Evolutionary conservation across 2,888 invertebrate genomes (phyloP).

Genomic region (Saturnia pavonia): DNA sequence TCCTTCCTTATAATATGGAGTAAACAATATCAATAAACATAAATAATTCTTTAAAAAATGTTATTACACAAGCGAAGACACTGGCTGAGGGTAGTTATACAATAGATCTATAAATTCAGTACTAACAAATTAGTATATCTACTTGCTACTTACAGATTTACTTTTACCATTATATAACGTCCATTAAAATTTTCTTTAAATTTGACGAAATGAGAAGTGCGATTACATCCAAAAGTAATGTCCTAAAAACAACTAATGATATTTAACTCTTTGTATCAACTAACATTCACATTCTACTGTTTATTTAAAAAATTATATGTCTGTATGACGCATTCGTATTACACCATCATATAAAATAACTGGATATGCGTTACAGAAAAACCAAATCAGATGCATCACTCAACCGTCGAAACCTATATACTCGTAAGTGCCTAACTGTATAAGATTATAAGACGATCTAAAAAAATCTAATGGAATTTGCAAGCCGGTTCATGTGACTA

Average conservation of each 20-base stretch:
- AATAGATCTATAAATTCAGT: background rate
- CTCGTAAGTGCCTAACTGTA: background rate
- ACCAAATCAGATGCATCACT: background rate
- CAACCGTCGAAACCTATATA: background rate
- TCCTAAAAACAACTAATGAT: constrained; percentile 6
- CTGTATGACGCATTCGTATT: constrained; percentile 2
- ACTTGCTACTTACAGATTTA: constrained; percentile 12
- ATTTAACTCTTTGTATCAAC: constrained; percentile 13
- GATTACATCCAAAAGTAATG: constrained; percentile 2
- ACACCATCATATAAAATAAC: background rate
- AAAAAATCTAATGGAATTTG: background rate
- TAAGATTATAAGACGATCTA: background rate
- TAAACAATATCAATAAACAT: background rate
- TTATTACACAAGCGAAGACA: background rate
- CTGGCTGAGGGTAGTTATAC: background rate
- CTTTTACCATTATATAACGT: constrained; percentile 1
- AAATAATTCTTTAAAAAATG: background rate
- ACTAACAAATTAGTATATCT: background rate
- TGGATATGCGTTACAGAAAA: background rate
- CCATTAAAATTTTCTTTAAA: background rate
- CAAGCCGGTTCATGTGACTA: background rate
- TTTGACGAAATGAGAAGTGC: constrained; percentile 1
- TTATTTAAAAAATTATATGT: constrained; percentile 5
- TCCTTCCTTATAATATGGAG: background rate
- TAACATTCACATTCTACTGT: constrained; percentile 9